Base-by-base conservation (phyloP, 2,113 vertebrate genomes). In the Canis aureus region DNA sequence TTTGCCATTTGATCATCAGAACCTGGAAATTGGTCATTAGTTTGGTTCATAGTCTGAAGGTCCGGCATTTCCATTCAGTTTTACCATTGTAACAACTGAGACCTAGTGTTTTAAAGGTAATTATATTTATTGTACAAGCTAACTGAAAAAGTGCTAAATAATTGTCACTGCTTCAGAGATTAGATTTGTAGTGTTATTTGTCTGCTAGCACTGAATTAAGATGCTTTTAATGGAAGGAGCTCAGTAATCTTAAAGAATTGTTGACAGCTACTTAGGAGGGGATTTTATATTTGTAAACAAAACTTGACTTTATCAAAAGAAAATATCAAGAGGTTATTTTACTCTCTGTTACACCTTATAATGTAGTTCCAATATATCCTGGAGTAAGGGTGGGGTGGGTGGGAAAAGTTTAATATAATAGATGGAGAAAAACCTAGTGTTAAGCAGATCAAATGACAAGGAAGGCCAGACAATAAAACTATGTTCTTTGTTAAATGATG, bases 291-390 rank as follows among this genome's bases (percentile, higher is more conserved):
- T 98, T 98, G 96, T 98, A 98, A 98, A 98, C 67, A 98, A 97
- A 98, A 92, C 82, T 86, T 97, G 96, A 98, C 93, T 98, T 98
- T 97, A 98, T 90, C 95, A 98, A 98, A 98, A 98, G 93, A 92
- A 98, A 98, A 97, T 57, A 66, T 90, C 90, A 98, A 97, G 93
- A 97, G 96, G 95, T 97, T 98, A 98, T 95, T 98, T 98, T 96
- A 97, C 94, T 96, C 62, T 97, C 93, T 94, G 83, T 89, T 98
- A 97, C 76, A 94, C 94, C 96, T 96, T 32, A 49, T 74, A 60
- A 98, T 92, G 83, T 25, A 97, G 91, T 97, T 98, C 43, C 85
- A 97, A 93, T 97, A 92, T 49, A 84, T 97, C 89, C 35, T 79
- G 69, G 22, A 16, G 29, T 17, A 27, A 22, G 59, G 23, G 13